Conservation (phyloP, 2,797 vertebrate genomes). For the Ambastaia sidthimunki region DNA sequence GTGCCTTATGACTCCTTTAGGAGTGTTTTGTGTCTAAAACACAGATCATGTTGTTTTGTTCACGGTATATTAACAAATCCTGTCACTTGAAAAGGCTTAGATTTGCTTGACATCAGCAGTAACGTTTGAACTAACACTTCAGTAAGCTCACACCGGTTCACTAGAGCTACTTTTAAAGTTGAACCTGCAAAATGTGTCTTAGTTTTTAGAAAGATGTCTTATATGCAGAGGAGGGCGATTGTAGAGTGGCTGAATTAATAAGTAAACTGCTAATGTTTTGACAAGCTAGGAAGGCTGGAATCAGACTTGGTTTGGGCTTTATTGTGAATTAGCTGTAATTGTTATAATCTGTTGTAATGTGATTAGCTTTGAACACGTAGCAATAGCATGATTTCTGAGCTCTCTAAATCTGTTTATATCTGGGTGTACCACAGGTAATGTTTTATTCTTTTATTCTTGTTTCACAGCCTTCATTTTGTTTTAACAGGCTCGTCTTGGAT, state of each 20-base stretch:
- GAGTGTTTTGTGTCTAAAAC: background rate
- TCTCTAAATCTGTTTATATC: background rate
- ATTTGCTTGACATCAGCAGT: background rate
- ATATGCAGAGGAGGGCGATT: too few relatives aligned
- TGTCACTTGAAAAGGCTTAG: background rate
- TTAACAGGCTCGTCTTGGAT: background rate
- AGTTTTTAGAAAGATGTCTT: too few relatives aligned
- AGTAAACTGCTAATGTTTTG: too few relatives aligned
- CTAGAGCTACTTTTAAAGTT: too few relatives aligned
- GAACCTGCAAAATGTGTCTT: too few relatives aligned
- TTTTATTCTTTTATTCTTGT: background rate
- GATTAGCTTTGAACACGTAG: background rate
- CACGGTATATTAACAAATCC: too few relatives aligned
- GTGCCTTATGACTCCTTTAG: background rate
- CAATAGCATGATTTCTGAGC: background rate
- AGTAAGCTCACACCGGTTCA: background rate
- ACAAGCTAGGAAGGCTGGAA: too few relatives aligned
- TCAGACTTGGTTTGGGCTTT: background rate
- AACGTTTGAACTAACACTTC: too few relatives aligned
- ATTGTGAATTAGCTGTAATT: background rate
- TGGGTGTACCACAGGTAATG: background rate
- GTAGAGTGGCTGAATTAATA: too few relatives aligned
- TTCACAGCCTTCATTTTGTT: too few relatives aligned
- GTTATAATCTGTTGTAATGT: too few relatives aligned
- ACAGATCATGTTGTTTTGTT: background rate